Percentiles rank a stretch among this genome's conserved stretches.
These are phyloP conservation scores for Capitella teleta DNA, from an alignment of 1,140 invertebrate species.

Conservation along the genomic window DNA sequence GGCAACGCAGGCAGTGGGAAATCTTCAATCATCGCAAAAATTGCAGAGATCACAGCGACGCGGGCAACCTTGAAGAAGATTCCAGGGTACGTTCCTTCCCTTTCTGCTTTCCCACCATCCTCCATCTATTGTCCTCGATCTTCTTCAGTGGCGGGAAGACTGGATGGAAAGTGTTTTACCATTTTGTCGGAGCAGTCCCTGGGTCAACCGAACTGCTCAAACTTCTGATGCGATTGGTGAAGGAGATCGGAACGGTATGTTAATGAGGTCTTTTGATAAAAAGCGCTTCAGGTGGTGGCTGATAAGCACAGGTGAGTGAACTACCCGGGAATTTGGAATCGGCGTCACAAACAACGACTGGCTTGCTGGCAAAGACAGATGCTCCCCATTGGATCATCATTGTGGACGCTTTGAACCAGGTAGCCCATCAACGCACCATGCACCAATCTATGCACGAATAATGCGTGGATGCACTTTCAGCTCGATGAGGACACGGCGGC, in stretches of 20 bases:
- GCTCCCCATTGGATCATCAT: constrained; percentile 31
- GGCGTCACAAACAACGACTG: constrained; percentile 32
- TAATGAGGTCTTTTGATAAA: too few species aligned
- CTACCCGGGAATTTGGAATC: constrained; percentile 30
- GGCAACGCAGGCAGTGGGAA: constrained; percentile 14
- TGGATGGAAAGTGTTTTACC: constrained; percentile 7
- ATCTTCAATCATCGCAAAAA: constrained; percentile 12
- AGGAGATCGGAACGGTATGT: constrained; percentile 1
- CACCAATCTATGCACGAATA: too few species aligned
- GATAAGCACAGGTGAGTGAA: too few species aligned
- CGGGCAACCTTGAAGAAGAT: not conserved
- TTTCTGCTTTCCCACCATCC: not conserved
- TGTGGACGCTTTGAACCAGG: constrained; percentile 37
- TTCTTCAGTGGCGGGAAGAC: not conserved
- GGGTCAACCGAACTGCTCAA: constrained; percentile 8
- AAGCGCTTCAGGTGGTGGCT: too few species aligned
- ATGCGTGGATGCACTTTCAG: too few species aligned
- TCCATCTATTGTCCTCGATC: not conserved
- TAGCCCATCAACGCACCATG: too few species aligned
- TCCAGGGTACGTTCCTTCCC: not conserved
- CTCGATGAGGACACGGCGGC: constrained; percentile 2
- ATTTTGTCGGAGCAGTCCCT: constrained; percentile 14
- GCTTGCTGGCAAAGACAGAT: constrained; percentile 34
- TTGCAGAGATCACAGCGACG: constrained; percentile 1
- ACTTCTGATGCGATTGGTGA: constrained; percentile 5